These are phyloP conservation scores for Phymatocera aterrima DNA, from an alignment of 2,888 invertebrate genomes.

Conservation along the genomic window DNA sequence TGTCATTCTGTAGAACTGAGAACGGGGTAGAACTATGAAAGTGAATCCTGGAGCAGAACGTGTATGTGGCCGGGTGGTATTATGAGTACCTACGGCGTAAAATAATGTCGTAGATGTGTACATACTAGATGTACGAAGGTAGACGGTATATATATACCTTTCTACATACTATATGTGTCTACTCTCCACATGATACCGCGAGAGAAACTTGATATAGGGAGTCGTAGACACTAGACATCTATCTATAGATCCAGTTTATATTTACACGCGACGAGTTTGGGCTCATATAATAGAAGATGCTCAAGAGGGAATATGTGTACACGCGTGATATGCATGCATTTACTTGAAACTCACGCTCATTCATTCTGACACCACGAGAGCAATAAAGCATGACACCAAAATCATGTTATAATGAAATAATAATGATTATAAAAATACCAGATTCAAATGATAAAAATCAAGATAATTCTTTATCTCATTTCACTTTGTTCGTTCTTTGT, in stretches of 20 bases:
- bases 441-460: too few species aligned
- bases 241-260: conserved; percentile 62
- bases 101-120: background rate
- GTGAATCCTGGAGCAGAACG: conserved; percentile 1
- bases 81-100: background rate
- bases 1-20: background rate
- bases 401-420: too few species aligned
- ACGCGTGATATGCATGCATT: conserved; percentile 41
- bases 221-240: conserved; percentile 35
- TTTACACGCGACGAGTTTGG: conserved; percentile 65
- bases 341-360: conserved; percentile 15
- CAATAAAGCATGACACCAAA: too few species aligned
- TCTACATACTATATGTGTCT: background rate
- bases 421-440: too few species aligned
- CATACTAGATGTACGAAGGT: background rate
- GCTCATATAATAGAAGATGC: too few species aligned
- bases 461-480: too few species aligned
- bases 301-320: too few species aligned
- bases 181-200: conserved; percentile 21
- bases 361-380: too few species aligned
- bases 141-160: background rate
- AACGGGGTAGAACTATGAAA: background rate
- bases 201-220: conserved; percentile 27
- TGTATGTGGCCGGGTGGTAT: background rate
- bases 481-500: too few species aligned